Percentiles rank a stretch among this genome's conserved stretches.
Conservation (phyloP, 1,140 invertebrate genomes). For the Gerris buenoi region DNA sequence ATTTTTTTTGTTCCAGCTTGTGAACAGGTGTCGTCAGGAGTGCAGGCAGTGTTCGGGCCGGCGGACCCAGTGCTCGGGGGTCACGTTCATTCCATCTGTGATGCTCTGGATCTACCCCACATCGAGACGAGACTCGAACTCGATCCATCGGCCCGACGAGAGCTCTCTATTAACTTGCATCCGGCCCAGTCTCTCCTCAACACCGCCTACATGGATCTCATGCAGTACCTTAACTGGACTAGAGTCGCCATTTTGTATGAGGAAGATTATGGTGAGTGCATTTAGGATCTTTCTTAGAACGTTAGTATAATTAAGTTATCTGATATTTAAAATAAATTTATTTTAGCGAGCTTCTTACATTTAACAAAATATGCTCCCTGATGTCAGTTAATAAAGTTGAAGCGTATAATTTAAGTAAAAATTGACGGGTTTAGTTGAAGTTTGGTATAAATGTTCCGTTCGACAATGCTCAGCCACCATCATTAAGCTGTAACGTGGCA, state of each 20-base stretch:
- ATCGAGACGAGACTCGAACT: slow-evolving; percentile 45
- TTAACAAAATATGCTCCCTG: too few relatives aligned
- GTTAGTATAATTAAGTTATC: too few relatives aligned
- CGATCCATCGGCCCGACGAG: slow-evolving; percentile 31
- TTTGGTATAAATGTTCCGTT: too few relatives aligned
- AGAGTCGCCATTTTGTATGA: slow-evolving; percentile 56
- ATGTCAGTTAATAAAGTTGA: too few relatives aligned
- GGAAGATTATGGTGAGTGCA: slow-evolving; percentile 46
- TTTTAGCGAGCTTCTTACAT: too few relatives aligned
- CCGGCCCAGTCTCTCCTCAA: slow-evolving; percentile 48
- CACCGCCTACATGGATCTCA: slow-evolving; percentile 46
- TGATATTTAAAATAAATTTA: too few relatives aligned
- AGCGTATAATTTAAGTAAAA: too few relatives aligned
- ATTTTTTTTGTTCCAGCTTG: slow-evolving; percentile 36
- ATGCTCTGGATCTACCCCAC: slow-evolving; percentile 53
- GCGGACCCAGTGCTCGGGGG: slow-evolving; percentile 42
- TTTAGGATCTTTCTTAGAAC: too few relatives aligned
- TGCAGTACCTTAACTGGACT: slow-evolving; percentile 54
- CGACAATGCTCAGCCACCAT: too few relatives aligned
- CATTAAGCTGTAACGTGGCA: too few relatives aligned
- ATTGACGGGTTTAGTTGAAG: too few relatives aligned
- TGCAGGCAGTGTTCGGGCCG: slow-evolving; percentile 49
- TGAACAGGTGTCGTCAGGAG: slow-evolving; percentile 42
- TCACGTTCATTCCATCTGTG: slow-evolving; percentile 53
- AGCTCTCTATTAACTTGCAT: slow-evolving; percentile 53